phyloP scores from a whole-genome alignment of 2,113 vertebrate species.

The Sisor rabdophorus region DNA sequence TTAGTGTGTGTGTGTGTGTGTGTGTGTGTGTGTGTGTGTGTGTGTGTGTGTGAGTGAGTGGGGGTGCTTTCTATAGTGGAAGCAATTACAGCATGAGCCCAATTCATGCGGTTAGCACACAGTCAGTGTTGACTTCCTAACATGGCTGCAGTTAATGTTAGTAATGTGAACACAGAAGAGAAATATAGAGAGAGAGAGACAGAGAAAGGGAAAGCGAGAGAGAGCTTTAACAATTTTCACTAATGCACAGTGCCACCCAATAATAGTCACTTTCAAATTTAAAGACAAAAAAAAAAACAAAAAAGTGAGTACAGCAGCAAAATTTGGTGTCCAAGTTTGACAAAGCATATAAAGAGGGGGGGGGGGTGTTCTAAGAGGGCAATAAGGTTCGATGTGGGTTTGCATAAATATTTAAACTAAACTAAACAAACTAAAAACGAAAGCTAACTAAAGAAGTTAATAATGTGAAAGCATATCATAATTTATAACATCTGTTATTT shows the following conservation, averaged over 20 bases:
- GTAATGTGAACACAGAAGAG: conserved; percentile 6
- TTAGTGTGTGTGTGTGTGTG: conserved; percentile 3
- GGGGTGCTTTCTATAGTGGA: conserved; percentile 3
- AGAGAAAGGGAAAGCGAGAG: conserved; percentile 18
- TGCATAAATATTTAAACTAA: not conserved
- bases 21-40: not conserved
- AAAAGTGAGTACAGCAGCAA: too few relatives aligned
- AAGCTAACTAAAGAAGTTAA: not conserved
- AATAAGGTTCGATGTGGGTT: not conserved
- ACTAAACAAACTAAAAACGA: not conserved
- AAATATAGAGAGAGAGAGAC: conserved; percentile 8
- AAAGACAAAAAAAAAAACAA: too few relatives aligned
- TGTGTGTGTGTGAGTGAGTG: not conserved
- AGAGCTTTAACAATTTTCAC: not conserved
- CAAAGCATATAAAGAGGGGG: not conserved
- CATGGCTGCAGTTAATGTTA: conserved; percentile 25
- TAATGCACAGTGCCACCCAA: not conserved
- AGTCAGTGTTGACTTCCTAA: conserved; percentile 31
- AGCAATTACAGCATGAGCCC: conserved; percentile 6
- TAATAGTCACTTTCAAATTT: not conserved
- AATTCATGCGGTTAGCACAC: conserved; percentile 15
- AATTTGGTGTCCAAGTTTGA: not conserved
- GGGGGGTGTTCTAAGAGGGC: not conserved
- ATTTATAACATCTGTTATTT: not conserved
- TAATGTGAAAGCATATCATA: not conserved